A percentile compares a stretch with the other conserved stretches of the same genome.
Conservation (phyloP, 2,888 invertebrate species). For the Tupiocoris notatus region DNA sequence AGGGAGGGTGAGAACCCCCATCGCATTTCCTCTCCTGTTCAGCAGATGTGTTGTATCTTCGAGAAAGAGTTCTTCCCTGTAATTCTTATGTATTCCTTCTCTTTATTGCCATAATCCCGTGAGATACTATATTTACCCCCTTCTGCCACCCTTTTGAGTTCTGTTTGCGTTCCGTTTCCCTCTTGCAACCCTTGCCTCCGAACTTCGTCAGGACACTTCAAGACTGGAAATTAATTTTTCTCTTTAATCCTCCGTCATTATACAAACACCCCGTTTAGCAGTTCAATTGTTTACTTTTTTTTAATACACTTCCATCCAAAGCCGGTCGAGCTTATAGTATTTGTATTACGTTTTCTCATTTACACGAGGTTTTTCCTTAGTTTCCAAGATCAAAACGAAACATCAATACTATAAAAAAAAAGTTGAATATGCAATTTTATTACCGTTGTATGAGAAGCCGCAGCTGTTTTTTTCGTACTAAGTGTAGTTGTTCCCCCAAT, state of each 20-base stretch:
- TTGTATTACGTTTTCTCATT: background rate
- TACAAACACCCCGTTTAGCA: background rate
- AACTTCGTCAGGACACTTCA: background rate
- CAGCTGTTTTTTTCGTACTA: too few species aligned
- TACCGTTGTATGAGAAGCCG: too few species aligned
- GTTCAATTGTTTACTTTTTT: background rate
- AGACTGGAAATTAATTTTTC: background rate
- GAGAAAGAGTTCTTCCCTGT: background rate
- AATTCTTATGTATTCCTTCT: slow-evolving; percentile 24
- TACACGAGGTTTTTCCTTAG: background rate
- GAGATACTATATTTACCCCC: slow-evolving; percentile 11
- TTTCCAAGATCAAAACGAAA: too few species aligned
- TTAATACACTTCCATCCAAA: background rate
- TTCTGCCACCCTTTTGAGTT: background rate
- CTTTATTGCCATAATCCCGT: slow-evolving; percentile 25
- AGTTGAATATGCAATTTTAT: too few species aligned
- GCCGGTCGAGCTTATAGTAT: background rate
- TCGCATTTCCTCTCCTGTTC: background rate
- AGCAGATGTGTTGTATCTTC: background rate
- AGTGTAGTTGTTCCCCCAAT: too few species aligned
- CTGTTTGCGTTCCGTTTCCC: background rate
- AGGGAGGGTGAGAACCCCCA: too few species aligned
- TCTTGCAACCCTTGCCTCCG: background rate
- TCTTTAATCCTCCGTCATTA: background rate
- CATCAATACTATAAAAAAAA: too few species aligned